A percentile compares a stretch with the other conserved stretches of the same genome.
phyloP scores from a whole-genome alignment of 2,797 vertebrate species.

The Lepidocolaptes lacrymiger region DNA sequence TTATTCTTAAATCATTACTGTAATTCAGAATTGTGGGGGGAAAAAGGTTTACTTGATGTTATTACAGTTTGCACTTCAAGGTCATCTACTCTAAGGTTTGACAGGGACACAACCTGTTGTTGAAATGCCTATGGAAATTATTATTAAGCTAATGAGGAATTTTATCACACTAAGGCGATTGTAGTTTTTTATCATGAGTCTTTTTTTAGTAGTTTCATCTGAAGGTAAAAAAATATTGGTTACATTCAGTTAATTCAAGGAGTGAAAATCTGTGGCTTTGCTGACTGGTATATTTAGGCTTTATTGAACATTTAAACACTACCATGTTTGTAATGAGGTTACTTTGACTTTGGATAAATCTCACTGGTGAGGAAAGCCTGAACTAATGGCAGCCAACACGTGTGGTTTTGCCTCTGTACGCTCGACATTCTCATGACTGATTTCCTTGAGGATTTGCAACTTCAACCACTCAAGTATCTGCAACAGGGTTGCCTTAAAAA shows the following conservation, averaged over 20 bases:
- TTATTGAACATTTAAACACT: not conserved
- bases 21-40: not conserved
- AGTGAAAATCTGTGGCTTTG: not conserved
- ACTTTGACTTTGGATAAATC: not conserved
- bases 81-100: not conserved
- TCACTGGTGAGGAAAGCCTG: not conserved
- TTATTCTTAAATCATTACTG: not conserved
- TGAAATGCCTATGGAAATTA: not conserved
- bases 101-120: not conserved
- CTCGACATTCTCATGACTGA: not conserved
- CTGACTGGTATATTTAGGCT: rapidly evolving
- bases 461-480: not conserved
- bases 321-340: not conserved
- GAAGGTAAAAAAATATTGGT: not conserved
- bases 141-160: not conserved
- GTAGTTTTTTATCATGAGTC: not conserved
- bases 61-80: not conserved
- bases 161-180: not conserved
- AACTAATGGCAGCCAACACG: not conserved
- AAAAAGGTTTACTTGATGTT: not conserved
- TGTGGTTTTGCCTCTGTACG: not conserved
- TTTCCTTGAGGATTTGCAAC: not conserved
- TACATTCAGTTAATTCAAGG: not conserved
- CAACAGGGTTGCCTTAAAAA: not conserved
- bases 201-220: not conserved